Percentiles rank a stretch among this genome's conserved stretches.
Evolutionary conservation across 2,888 invertebrate species (phyloP).

Genomic region (Lysandra bellargus): DNA sequence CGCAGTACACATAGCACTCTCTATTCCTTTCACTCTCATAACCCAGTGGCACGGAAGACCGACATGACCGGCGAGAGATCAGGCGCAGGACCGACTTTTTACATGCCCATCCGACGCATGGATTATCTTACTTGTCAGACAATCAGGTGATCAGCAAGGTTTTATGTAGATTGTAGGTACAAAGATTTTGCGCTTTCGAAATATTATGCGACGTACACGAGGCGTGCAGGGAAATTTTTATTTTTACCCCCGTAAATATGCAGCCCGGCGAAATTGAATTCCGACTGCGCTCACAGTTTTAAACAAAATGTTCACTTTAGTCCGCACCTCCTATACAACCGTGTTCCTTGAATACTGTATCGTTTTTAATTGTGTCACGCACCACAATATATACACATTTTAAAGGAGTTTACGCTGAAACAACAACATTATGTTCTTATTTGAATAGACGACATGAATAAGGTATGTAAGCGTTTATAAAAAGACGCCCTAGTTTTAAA

Average conservation of each 20-base stretch:
- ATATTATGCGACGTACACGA: neutral
- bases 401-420: neutral
- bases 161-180: too few species aligned
- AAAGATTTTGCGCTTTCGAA: neutral
- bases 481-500: too few species aligned
- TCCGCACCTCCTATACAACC: neutral
- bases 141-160: too few species aligned
- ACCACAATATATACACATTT: neutral
- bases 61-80: too few species aligned
- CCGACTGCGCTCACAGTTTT: slow-evolving; percentile 4
- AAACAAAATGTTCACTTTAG: slow-evolving; percentile 23
- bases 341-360: neutral
- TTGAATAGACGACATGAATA: neutral
- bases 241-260: slow-evolving; percentile 26
- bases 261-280: slow-evolving; percentile 24
- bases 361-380: slow-evolving; percentile 21
- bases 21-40: too few species aligned
- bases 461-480: neutral
- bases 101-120: too few species aligned
- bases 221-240: slow-evolving; percentile 26
- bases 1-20: too few species aligned
- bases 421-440: neutral
- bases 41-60: too few species aligned
- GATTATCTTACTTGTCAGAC: too few species aligned
- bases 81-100: too few species aligned